Base-by-base conservation (phyloP, 2,888 invertebrate species). In the Axea sp. region DNA sequence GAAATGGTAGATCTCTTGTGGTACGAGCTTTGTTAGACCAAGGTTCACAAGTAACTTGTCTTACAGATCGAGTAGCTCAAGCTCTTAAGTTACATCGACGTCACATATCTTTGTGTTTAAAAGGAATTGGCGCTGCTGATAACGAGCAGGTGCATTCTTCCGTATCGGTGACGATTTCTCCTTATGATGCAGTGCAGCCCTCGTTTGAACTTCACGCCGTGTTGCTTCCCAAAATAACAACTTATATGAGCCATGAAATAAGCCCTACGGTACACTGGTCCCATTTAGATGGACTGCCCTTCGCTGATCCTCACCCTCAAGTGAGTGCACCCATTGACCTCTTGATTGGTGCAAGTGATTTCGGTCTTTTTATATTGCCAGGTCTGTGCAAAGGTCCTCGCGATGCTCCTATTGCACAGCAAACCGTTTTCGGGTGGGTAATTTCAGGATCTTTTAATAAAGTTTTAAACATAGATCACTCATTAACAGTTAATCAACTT, bases 391-490 rank as follows among this genome's bases (percentile, higher is more conserved):
- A 49, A 28, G 43, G 30, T 9, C 30, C 64, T 0, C 0, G 2
- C 4, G 1, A 24, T 5, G 33, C 39, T n/a, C 35, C 60, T 6
- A 12, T 60, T 6, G 60, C 35, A 1, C 47, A 60, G 14, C n/a
- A 47, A 28, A 60, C 60, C 0, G 9, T 35, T 1, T 60, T 47
- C 9, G 60, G 60, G 2, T 60, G 41, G 43, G 17, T 64, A 1
- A 2, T 43, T 7, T 49, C 30, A 1, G 47, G 62, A 4, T 28
- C 53, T 3, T 6, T 5, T 24, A 3, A 12, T 6, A 7, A 24
- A 7, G n/a, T 6, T 11, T 7, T 9, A 26, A 19, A 7, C 5
- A 19, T 9, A 4, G 15, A 15, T 39, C 15, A 4, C 2, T 19
- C 6, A n/a, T 3, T 7, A 24, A 5, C 24, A 24, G 24, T 24